Conservation (phyloP, 2,113 vertebrate species). For the Probosciger aterrimus region DNA sequence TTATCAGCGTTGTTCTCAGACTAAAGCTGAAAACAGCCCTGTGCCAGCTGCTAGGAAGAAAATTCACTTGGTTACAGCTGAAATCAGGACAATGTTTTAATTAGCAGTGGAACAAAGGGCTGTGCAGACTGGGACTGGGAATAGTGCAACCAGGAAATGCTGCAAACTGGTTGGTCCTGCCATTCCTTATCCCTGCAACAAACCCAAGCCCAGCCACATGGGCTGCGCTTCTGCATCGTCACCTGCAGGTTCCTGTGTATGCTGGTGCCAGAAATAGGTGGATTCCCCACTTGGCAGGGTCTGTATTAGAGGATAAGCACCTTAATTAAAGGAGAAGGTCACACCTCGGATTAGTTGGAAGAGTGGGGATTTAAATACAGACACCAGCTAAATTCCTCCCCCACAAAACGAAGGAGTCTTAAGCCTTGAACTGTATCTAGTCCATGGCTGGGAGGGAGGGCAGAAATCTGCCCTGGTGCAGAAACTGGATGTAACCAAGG, state of each 20-base stretch:
- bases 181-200: not conserved
- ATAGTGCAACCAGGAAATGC: not conserved
- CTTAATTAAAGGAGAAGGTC: not conserved
- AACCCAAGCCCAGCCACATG: rapidly evolving
- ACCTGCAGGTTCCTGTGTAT: rapidly evolving
- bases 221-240: rapidly evolving
- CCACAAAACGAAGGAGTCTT: not conserved
- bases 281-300: not conserved
- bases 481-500: not conserved
- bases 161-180: not conserved
- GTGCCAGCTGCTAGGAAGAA: not conserved
- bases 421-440: not conserved
- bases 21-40: not conserved
- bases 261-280: not conserved
- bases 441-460: rapidly evolving
- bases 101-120: not conserved
- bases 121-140: not conserved
- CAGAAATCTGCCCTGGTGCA: not conserved
- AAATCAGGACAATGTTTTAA: not conserved
- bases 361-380: not conserved
- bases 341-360: not conserved
- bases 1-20: not conserved
- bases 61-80: not conserved
- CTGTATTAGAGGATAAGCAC: not conserved
- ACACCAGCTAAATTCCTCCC: not conserved